phyloP scores from a whole-genome alignment of 2,797 vertebrate genomes.

The Novumbra hubbsi region DNA sequence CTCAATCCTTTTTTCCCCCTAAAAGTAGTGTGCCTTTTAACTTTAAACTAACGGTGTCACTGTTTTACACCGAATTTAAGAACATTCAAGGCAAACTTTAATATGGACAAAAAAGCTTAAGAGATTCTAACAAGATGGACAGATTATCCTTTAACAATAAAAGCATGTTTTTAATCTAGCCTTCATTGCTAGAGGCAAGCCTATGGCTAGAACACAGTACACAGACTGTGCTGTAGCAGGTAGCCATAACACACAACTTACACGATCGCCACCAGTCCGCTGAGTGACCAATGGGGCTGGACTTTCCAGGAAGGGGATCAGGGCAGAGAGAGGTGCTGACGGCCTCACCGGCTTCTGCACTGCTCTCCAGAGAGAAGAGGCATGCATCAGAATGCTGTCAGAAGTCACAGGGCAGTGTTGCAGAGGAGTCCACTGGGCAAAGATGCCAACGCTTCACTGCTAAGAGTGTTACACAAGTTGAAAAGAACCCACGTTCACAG shows the following conservation, averaged over 20 bases:
- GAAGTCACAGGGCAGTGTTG: slow-evolving; percentile 71
- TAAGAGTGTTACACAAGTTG: slow-evolving; percentile 21
- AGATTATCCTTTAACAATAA: background rate
- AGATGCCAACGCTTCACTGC: slow-evolving; percentile 40
- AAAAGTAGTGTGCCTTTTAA: background rate
- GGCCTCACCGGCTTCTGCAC: slow-evolving; percentile 36
- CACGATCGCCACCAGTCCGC: slow-evolving; percentile 4
- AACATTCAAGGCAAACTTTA: background rate
- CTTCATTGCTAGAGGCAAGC: background rate
- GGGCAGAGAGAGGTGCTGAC: slow-evolving; percentile 18
- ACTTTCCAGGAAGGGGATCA: slow-evolving; percentile 21
- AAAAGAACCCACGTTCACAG: background rate
- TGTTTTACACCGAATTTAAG: background rate
- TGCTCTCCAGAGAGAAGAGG: slow-evolving; percentile 56
- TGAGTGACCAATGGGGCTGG: slow-evolving; percentile 7
- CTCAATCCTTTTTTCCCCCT: background rate
- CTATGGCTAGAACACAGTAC: background rate
- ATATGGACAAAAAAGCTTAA: background rate
- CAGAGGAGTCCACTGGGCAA: slow-evolving; percentile 49
- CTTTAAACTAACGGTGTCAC: background rate
- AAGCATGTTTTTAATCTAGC: background rate
- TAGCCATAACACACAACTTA: background rate
- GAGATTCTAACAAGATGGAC: background rate
- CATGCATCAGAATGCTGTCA: slow-evolving; percentile 67
- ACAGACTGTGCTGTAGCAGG: background rate